Evolutionary conservation across 2,888 invertebrate species (phyloP), one percentile per base, ranked within the genome.

Genomic region (Drosophila maculinotata): DNA sequence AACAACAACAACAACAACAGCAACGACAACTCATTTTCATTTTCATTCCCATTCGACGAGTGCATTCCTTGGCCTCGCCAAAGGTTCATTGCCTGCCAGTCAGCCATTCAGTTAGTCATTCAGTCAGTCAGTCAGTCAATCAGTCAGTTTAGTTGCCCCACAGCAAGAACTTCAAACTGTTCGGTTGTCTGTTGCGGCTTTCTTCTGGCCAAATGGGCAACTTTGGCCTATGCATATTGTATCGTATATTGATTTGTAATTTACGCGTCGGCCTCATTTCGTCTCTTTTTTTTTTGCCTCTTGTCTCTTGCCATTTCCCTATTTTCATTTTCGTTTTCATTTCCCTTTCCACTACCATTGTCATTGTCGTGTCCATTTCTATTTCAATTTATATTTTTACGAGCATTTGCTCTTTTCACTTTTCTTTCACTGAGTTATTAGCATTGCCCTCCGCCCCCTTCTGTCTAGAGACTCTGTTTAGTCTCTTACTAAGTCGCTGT

Each of bases 161-260:
- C 38, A 57, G 28, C 36, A 42, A 38, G 36, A 49, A 44, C 41
- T 49, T 26, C 9, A 39, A 38, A 6, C 28, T 26, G 39, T 7
- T 25, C 17, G 26, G 10, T 28, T 30, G 12, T 1, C 9, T 25
- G 15, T 9, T 39, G 31, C 31, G 8, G 15, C 25, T 52, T 17
- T 47, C 33, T 33, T 30, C n/a, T 23, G 41, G 36, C 35, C 44
- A 49, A 51, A 28, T 67, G 45, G n/a, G 36, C 23, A 41, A 39
- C 49, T 28, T 54, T 36, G 36, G 20, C 28, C 38, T 51, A 33
- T 66, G 48, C 66, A 63, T 56, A 64, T 62, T 78, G 63, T 69
- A 70, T 67, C 41, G 51, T 51, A 28, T 78, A 81, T 82, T 79
- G 79, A 82, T 78, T 78, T 82, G 79, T 78, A 59, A 78, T 81